phyloP scores from a whole-genome alignment of 2,797 vertebrate genomes.

The Fistularia tabacaria region DNA sequence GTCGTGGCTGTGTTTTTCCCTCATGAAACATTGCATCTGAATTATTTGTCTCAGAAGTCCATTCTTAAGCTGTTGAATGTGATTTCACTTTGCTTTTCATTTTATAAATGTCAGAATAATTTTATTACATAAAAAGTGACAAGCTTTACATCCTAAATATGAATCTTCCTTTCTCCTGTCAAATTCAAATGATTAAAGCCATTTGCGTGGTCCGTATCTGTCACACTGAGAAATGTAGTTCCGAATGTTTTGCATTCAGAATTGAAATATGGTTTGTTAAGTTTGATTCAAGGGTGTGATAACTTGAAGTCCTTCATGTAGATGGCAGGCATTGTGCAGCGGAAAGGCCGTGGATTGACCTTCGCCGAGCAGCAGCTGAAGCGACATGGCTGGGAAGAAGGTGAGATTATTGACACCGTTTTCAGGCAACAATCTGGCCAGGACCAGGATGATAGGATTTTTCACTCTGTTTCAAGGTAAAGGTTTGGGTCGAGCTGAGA shows the following conservation, averaged over 20 bases:
- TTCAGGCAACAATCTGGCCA: accelerated
- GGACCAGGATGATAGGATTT: not conserved
- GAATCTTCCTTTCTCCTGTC: no score
- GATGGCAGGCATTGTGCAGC: slow-evolving; percentile 60
- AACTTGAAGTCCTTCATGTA: not conserved
- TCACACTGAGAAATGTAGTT: no score
- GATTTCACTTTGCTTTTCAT: no score
- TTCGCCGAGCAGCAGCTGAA: slow-evolving; percentile 75
- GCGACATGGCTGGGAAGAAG: slow-evolving; percentile 76
- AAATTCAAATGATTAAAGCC: no score
- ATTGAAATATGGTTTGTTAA: not conserved
- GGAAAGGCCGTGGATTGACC: slow-evolving; percentile 61
- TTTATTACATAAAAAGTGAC: no score
- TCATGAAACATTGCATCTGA: no score
- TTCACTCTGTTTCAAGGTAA: slow-evolving; percentile 71
- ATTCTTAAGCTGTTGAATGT: no score
- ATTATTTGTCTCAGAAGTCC: no score
- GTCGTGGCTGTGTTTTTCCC: no score
- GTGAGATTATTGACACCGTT: slow-evolving; percentile 25
- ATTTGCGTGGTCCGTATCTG: no score
- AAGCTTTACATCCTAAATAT: no score
- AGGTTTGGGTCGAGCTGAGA: slow-evolving; percentile 82
- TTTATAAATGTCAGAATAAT: no score
- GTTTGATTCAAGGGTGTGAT: not conserved
- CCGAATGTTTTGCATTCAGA: not conserved